phyloP scores from a whole-genome alignment of 1,140 invertebrate species.

The Lethrus apterus region DNA sequence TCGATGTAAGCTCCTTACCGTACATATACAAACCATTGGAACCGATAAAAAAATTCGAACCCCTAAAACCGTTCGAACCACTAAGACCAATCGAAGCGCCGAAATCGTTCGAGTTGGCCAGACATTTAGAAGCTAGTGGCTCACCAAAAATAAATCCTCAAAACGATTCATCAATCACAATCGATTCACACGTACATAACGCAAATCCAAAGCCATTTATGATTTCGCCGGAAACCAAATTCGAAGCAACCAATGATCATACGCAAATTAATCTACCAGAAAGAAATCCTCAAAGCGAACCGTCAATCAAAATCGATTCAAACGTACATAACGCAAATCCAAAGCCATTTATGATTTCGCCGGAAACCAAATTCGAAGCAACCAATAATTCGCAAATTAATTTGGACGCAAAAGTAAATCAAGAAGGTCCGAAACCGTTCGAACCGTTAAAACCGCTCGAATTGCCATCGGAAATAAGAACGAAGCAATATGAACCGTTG shows the following conservation, averaged over 20 bases:
- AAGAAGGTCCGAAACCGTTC: neutral
- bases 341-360: no score
- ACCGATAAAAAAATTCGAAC: conserved; percentile 25
- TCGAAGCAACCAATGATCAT: no score
- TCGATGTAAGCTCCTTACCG: conserved; percentile 13
- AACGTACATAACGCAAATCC: no score
- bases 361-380: no score
- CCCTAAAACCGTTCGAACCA: conserved; percentile 29
- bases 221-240: no score
- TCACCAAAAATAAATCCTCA: neutral
- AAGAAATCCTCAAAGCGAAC: no score
- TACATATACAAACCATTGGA: conserved; percentile 27
- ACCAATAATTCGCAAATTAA: no score
- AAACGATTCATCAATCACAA: no score
- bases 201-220: no score
- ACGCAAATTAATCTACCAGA: no score
- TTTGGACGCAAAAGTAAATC: neutral
- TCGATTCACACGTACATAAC: no score
- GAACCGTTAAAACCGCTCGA: conserved; percentile 3
- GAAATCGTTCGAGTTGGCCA: conserved; percentile 30
- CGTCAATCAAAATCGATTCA: no score
- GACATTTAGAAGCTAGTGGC: conserved; percentile 21
- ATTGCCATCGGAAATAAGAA: neutral
- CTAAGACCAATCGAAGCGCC: conserved; percentile 21
- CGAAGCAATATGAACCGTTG: conserved; percentile 17